Conservation (phyloP, 1,140 invertebrate species). For the Venustaconcha ellipsiformis region DNA sequence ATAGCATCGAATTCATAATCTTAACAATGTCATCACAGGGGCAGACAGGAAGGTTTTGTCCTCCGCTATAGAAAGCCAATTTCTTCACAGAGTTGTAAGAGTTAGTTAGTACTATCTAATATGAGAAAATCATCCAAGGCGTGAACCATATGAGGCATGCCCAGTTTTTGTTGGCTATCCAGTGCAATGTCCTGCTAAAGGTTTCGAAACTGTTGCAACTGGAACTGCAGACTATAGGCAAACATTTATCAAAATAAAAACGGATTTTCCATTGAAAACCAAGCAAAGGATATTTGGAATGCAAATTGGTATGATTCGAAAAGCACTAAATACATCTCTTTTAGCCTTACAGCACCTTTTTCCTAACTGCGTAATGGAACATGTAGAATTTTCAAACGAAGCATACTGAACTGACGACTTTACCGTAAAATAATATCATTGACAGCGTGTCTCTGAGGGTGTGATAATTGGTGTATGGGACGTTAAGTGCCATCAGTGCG, state of each 20-base stretch:
- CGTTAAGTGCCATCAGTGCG: neutral
- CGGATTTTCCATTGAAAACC: constrained; percentile 27
- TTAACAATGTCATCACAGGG: too few species aligned
- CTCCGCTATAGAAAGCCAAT: too few species aligned
- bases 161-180: too few species aligned
- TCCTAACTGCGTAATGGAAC: constrained; percentile 11
- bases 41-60: too few species aligned
- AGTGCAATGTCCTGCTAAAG: too few species aligned
- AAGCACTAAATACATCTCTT: constrained; percentile 30
- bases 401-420: constrained; percentile 23
- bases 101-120: too few species aligned
- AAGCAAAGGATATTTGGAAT: constrained; percentile 22
- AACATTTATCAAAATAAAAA: constrained; percentile 21
- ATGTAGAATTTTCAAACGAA: constrained; percentile 15
- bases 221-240: constrained; percentile 4
- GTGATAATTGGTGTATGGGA: constrained; percentile 32
- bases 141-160: too few species aligned
- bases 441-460: constrained; percentile 19
- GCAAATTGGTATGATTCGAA: constrained; percentile 23
- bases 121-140: too few species aligned
- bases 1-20: too few species aligned
- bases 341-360: constrained; percentile 12
- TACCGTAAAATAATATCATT: constrained; percentile 22
- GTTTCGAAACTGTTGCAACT: too few species aligned
- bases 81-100: too few species aligned